Evolutionary conservation across 2,888 invertebrate species (phyloP), one percentile per base, ranked within the genome.

Genomic region (Himalopsyche japonica): DNA sequence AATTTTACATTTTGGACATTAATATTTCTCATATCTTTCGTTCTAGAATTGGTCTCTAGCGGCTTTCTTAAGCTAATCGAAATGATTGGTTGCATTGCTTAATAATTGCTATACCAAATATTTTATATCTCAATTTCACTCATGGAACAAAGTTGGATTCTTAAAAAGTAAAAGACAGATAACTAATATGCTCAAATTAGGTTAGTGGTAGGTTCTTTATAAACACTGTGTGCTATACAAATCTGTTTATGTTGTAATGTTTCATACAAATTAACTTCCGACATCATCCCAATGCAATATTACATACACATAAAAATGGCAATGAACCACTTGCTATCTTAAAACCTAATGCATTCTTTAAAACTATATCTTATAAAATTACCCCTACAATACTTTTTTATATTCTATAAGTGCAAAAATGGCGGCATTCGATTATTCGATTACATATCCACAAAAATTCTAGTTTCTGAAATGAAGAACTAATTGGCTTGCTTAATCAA

Each of bases 371-470:
- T 70, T 70, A 70, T 70, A 70, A 70, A 70, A 70, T 70, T 70
- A 70, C 70, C 3, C 43, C 43, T 79, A 79, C 48, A 47, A 79
- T 79, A 79, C 48, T 47, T 80, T 80, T 32, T 70, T 30, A 70
- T 70, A 57, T 80, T n/a, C 80, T 80, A 80, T 80, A 80, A 80
- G 80, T 80, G 80, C 80, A 80, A 57, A 80, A 80, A 80, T 37
- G 80, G 80, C 57, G 80, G 80, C 80, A 47, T 80, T 49, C 57
- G 47, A 77, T 77, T 77, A 77, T 79, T 79, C 48, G 79, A 48
- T 79, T 79, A 79, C 48, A 79, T 79, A 47, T 37, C 18, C 47
- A 24, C 70, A 30, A 70, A 27, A 30, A 15, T 43, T 43, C 43
- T 43, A 43, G 15, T 2, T 70, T 70, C 15, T 70, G 70, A 70